phyloP scores from a whole-genome alignment of 1,140 invertebrate genomes.

The Listronotus oregonensis region DNA sequence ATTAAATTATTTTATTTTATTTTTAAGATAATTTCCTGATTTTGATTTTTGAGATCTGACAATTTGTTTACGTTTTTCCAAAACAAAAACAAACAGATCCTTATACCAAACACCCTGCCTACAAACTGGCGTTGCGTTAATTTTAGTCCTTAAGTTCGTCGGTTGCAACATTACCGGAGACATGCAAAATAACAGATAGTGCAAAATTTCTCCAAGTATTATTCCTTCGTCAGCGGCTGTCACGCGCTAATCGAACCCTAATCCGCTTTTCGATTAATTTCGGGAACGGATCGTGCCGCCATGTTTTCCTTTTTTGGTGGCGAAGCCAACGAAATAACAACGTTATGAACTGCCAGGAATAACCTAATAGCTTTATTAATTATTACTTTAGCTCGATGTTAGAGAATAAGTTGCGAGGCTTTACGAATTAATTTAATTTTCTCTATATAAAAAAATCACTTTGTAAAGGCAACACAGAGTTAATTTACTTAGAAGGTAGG shows the following conservation, averaged over 20 bases:
- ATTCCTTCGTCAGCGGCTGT: conserved; percentile 32
- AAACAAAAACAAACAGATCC: too few species aligned
- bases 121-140: too few species aligned
- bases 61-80: too few species aligned
- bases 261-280: conserved; percentile 33
- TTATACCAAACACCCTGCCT: too few species aligned
- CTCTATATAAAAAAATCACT: not conserved
- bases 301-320: conserved; percentile 30
- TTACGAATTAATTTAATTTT: conserved; percentile 16
- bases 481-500: not conserved
- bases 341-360: conserved; percentile 17
- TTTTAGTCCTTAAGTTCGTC: too few species aligned
- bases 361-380: conserved; percentile 26
- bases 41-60: too few species aligned
- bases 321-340: conserved; percentile 26
- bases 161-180: too few species aligned
- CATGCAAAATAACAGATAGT: not conserved
- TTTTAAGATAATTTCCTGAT: too few species aligned
- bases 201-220: conserved; percentile 22
- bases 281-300: conserved; percentile 29
- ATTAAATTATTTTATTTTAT: too few species aligned
- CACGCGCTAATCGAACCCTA: conserved; percentile 32
- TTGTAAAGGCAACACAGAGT: not conserved
- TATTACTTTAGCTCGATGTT: conserved; percentile 23
- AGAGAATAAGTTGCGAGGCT: conserved; percentile 14